phyloP scores from a whole-genome alignment of 2,888 invertebrate species.

The Microctonus hyperodae region DNA sequence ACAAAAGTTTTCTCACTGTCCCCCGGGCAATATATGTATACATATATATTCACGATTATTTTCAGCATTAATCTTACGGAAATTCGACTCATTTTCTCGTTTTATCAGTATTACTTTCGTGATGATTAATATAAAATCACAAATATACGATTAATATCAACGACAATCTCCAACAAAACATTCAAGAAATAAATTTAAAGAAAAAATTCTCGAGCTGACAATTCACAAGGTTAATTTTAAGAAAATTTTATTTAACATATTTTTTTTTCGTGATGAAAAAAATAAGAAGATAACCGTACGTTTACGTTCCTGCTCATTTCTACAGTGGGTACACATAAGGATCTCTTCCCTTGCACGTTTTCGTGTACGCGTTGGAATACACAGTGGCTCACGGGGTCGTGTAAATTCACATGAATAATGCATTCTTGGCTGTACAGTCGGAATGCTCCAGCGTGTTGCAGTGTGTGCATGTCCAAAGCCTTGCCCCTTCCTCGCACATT shows the following conservation, averaged over 20 bases:
- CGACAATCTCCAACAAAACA: too few species aligned
- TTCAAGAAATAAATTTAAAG: too few species aligned
- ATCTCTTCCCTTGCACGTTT: slow-evolving; percentile 16
- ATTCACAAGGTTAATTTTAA: too few species aligned
- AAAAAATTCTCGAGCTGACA: too few species aligned
- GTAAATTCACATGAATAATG: slow-evolving; percentile 39
- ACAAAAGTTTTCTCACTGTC: slow-evolving; percentile 35
- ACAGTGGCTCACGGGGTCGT: slow-evolving; percentile 24
- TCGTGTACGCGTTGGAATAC: slow-evolving; percentile 16
- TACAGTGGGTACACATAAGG: slow-evolving; percentile 20
- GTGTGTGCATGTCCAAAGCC: slow-evolving; percentile 12
- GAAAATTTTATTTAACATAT: neutral
- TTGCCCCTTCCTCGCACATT: neutral
- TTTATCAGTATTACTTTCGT: neutral
- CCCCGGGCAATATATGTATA: slow-evolving; percentile 15
- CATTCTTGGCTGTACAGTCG: slow-evolving; percentile 22
- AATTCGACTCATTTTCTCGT: neutral
- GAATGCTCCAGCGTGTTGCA: neutral
- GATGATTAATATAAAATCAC: neutral
- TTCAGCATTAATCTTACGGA: slow-evolving; percentile 16
- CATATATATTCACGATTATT: slow-evolving; percentile 21
- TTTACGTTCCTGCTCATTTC: neutral
- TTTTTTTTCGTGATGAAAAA: neutral
- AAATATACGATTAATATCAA: too few species aligned
- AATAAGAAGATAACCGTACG: neutral